Evolutionary conservation across 2,113 vertebrate genomes (phyloP), one percentile per base, ranked within the genome.

Genomic region (Periophthalmus modestus): DNA sequence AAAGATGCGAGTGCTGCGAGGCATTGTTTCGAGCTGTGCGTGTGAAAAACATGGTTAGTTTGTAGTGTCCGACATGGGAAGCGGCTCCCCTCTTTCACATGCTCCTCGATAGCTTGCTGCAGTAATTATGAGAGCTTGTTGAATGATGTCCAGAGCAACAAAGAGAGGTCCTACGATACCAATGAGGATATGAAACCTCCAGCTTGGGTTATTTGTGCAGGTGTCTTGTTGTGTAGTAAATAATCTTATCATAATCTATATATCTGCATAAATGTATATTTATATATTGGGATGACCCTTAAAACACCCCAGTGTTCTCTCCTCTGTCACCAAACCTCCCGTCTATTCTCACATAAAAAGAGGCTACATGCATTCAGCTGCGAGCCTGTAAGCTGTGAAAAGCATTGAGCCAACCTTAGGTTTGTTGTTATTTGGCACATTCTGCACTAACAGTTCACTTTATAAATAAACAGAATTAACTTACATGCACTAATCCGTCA

Each of bases 141-240:
- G 91, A 93, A 94, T 87, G 54, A 62, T 81, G 85, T 93, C 92
- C 89, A 92, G 85, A 75, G 68, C 52, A 83, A 75, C 85, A 90
- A 73, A 65, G 34, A 65, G 88, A 92, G 87, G 94, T 93, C 91
- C 88, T 69, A 87, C 92, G 89, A 94, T 92, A 91, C 90, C 91
- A 93, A 13, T 12, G 93, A 95, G 93, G 93, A 95, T 93, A 94
- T 95, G 94, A 94, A 91, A 93, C 93, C 95, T 97, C 94, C 94
- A 96, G 92, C 89, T 36, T 89, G 94, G 93, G 94, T 93, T 75
- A 85, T 86, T 73, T 86, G 88, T 89, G 88, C 95, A 95, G 94
- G 94, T 96, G 94, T 94, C 89, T 88, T 91, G 89, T 85, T 82
- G 80, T 81, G 78, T 84, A 89, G 78, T 84, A 89, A 59, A 59